These are phyloP conservation scores for Andrena fulva DNA, from an alignment of 2,888 invertebrate genomes.

Conservation along the genomic window DNA sequence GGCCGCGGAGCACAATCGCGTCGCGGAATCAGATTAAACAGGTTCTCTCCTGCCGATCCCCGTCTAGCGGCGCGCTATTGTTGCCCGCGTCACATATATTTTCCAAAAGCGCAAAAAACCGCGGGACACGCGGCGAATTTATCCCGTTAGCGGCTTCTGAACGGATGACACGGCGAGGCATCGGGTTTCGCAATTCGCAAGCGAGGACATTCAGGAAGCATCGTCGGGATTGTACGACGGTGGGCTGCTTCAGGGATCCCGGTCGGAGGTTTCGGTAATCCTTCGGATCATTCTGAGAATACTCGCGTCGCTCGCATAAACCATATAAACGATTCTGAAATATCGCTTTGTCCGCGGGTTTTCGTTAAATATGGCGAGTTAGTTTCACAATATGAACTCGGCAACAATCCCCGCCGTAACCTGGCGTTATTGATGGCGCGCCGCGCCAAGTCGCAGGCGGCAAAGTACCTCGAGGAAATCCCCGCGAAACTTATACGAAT, in stretches of 20 bases:
- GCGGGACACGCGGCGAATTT: slow-evolving; percentile 33
- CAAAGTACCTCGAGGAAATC: slow-evolving; percentile 51
- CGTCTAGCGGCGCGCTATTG: slow-evolving; percentile 34
- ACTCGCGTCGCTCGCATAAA: too few relatives aligned
- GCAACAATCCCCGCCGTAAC: neutral
- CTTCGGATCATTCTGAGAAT: neutral
- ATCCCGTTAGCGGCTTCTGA: slow-evolving; percentile 13
- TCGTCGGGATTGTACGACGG: neutral
- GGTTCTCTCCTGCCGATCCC: slow-evolving; percentile 36
- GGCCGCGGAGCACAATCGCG: slow-evolving; percentile 67
- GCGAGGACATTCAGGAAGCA: neutral
- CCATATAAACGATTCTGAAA: neutral
- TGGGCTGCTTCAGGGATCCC: neutral
- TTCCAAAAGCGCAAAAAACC: slow-evolving; percentile 12
- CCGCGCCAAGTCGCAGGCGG: slow-evolving; percentile 27
- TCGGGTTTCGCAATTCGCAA: slow-evolving; percentile 3
- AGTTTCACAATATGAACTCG: slow-evolving; percentile 1
- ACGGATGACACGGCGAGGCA: neutral
- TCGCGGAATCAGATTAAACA: slow-evolving; percentile 63
- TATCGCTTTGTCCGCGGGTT: neutral
- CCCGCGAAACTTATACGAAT: slow-evolving; percentile 54
- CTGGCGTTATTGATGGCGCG: slow-evolving; percentile 6
- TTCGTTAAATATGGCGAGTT: neutral
- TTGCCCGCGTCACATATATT: slow-evolving; percentile 39
- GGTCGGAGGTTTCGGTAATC: neutral